Evolutionary conservation across 2,797 vertebrate species (phyloP).

Genomic region (Phylloscopus collybita): DNA sequence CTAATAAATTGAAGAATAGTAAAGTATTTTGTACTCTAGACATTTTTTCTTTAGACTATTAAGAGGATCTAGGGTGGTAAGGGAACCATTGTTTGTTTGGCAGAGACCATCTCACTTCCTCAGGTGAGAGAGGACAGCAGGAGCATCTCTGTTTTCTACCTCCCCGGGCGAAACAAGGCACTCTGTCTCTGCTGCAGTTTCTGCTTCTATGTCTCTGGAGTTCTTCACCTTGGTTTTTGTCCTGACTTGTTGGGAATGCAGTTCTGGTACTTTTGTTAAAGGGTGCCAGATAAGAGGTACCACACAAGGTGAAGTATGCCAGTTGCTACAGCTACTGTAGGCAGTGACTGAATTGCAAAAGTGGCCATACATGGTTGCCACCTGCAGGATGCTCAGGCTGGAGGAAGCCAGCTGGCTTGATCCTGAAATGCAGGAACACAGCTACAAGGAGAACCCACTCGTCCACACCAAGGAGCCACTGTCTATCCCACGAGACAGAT

Average conservation of each 20-base stretch:
- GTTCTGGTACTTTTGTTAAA: background rate
- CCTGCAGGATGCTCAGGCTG: background rate
- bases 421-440: background rate
- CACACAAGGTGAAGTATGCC: background rate
- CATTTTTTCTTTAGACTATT: background rate
- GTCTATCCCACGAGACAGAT: background rate
- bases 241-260: background rate
- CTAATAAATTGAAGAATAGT: background rate
- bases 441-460: background rate
- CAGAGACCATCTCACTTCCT: background rate
- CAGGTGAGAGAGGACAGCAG: background rate
- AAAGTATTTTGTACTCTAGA: background rate
- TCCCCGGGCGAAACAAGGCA: background rate
- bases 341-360: background rate
- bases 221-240: background rate
- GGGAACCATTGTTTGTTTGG: background rate
- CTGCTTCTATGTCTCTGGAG: background rate
- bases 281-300: background rate
- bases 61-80: background rate
- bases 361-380: background rate
- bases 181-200: background rate
- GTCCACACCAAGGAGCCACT: background rate
- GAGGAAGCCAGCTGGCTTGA: background rate
- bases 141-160: background rate
- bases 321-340: background rate